Conservation (phyloP, 53 echinoderm and acorn worm genomes). For the Hippasteria phrygiana region DNA sequence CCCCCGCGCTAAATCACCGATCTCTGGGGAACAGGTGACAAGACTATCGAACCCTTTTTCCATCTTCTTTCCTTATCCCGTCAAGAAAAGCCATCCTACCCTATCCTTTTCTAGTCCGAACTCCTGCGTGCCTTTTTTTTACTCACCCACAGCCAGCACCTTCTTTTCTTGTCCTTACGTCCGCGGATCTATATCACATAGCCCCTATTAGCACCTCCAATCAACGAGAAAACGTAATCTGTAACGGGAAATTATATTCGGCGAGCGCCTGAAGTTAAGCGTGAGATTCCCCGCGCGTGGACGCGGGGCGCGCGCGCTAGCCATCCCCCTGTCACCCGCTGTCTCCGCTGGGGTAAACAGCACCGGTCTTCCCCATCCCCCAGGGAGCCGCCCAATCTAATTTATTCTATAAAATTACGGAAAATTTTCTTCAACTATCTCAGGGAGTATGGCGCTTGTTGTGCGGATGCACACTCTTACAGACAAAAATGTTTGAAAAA, state of each 20-base stretch:
- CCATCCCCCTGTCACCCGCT: background rate
- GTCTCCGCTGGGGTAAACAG: background rate
- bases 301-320: background rate
- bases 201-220: slow-evolving; percentile 38
- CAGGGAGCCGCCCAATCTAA: slow-evolving; percentile 7
- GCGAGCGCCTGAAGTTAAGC: slow-evolving; percentile 42
- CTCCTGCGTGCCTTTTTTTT: background rate
- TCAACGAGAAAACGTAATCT: slow-evolving; percentile 29
- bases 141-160: background rate
- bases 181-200: slow-evolving; percentile 41
- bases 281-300: slow-evolving; percentile 16
- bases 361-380: slow-evolving; percentile 16
- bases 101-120: background rate
- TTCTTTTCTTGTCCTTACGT: background rate
- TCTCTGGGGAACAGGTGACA: slow-evolving; percentile 48
- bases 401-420: slow-evolving; percentile 56
- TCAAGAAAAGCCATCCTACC: background rate
- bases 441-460: background rate
- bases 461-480: background rate
- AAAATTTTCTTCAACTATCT: background rate
- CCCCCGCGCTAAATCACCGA: slow-evolving; percentile 54
- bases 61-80: background rate
- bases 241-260: slow-evolving; percentile 66
- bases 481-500: background rate
- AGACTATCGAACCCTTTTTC: slow-evolving; percentile 34